Evolutionary conservation across 2,797 vertebrate genomes (phyloP).

Genomic region (Crypturellus tataupa): DNA sequence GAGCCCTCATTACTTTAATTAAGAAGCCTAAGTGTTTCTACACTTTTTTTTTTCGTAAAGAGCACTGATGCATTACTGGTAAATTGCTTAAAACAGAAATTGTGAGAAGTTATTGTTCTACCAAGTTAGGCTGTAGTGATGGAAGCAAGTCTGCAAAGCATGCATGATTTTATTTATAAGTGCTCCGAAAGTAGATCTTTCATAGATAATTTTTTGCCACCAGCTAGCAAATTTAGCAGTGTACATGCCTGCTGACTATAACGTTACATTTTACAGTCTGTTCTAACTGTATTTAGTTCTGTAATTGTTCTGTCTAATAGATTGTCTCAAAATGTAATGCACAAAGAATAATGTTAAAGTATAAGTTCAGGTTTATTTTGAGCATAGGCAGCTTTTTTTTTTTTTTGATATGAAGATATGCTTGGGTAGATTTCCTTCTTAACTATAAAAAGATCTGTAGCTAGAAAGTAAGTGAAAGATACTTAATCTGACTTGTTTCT

Average conservation of each 20-base stretch:
- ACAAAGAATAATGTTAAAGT: background rate
- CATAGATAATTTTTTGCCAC: background rate
- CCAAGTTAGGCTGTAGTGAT: background rate
- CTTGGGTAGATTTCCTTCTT: background rate
- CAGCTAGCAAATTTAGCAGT: background rate
- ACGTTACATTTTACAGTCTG: background rate
- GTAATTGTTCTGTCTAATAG: background rate
- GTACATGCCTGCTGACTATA: background rate
- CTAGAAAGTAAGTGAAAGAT: background rate
- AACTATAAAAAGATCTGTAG: background rate
- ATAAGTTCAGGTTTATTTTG: background rate
- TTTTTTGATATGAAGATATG: background rate
- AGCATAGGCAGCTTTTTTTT: background rate
- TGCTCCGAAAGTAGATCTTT: background rate
- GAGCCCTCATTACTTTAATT: background rate
- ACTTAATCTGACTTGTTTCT: background rate
- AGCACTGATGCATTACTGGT: background rate
- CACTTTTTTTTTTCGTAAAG: background rate
- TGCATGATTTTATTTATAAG: background rate
- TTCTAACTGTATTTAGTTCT: constrained; percentile 12
- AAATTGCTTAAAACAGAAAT: background rate
- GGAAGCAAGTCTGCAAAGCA: background rate
- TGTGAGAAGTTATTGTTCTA: background rate
- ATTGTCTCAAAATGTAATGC: background rate
- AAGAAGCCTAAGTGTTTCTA: background rate